Percentiles rank a stretch among this genome's conserved stretches.
These are phyloP conservation scores for Bergia sp. DNA, from an alignment of 92 coral and sea anemone species.

Conservation along the genomic window DNA sequence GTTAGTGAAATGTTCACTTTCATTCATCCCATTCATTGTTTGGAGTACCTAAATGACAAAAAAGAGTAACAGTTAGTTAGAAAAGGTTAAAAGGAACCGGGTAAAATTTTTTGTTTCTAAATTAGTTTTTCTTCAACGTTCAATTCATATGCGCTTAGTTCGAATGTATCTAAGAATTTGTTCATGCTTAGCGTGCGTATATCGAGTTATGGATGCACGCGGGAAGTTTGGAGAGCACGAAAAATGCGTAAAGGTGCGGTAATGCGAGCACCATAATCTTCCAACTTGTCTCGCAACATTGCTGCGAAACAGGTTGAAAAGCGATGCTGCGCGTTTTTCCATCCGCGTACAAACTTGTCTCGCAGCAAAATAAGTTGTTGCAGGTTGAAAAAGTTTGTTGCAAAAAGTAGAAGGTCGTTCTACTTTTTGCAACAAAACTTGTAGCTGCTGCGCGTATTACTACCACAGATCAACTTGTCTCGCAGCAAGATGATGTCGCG, in stretches of 20 bases:
- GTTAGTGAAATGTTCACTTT: background rate
- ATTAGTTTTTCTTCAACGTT: background rate
- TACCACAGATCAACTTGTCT: conserved; percentile 2
- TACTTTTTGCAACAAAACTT: no score
- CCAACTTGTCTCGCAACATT: background rate
- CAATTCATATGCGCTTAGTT: background rate
- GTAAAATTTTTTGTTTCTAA: background rate
- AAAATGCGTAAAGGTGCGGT: background rate
- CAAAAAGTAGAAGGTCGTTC: background rate
- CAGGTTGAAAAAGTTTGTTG: background rate
- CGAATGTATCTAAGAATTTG: background rate
- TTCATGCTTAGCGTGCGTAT: no score
- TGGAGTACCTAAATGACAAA: background rate
- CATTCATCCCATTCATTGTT: conserved; percentile 2
- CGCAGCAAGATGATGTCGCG: background rate
- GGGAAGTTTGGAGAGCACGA: no score
- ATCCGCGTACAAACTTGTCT: background rate
- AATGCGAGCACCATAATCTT: background rate
- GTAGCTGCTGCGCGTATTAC: background rate
- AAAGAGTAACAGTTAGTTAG: background rate
- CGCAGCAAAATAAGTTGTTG: background rate
- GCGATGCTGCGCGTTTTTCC: background rate
- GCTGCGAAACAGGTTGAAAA: no score
- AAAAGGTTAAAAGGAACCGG: background rate
- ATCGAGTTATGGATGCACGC: no score